Evolutionary conservation across 2,113 vertebrate species (phyloP).

Genomic region (Mungos mungo): DNA sequence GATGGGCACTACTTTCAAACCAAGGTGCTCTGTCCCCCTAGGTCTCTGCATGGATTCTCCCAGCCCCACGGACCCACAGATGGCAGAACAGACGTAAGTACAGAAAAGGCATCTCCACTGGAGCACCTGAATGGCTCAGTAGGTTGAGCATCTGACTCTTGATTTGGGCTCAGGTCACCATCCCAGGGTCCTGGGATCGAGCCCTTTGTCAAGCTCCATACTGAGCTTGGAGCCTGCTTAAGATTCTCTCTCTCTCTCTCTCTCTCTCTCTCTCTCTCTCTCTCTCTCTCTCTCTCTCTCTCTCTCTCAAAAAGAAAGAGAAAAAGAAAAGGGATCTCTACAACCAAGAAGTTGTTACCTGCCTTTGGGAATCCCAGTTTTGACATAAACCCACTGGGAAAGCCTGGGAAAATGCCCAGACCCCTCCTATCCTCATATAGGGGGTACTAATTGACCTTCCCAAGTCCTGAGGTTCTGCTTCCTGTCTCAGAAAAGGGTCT

Average conservation of each 20-base stretch:
- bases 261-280: no score
- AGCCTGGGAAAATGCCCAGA: background rate
- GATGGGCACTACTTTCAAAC: conserved; percentile 27
- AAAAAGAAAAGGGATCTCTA: background rate
- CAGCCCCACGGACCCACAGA: conserved; percentile 84
- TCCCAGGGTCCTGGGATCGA: no score
- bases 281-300: no score
- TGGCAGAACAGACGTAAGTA: conserved; percentile 89
- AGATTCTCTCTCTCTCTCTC: no score
- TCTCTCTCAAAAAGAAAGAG: no score
- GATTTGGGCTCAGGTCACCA: no score
- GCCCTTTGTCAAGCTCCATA: no score
- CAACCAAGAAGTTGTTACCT: background rate
- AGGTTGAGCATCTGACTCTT: no score
- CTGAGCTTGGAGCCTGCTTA: no score
- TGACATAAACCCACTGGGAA: background rate
- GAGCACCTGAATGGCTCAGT: no score
- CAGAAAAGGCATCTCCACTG: background rate
- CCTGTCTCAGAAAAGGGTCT: background rate
- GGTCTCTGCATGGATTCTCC: conserved; percentile 91
- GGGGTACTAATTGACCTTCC: background rate
- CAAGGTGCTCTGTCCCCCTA: conserved; percentile 67
- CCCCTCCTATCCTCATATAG: background rate
- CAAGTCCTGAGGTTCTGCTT: background rate
- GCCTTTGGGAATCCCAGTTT: background rate